A percentile compares a stretch with the other conserved stretches of the same genome.
These are phyloP conservation scores for Trichopoda pennipes DNA, from an alignment of 2,888 invertebrate species.

Conservation along the genomic window DNA sequence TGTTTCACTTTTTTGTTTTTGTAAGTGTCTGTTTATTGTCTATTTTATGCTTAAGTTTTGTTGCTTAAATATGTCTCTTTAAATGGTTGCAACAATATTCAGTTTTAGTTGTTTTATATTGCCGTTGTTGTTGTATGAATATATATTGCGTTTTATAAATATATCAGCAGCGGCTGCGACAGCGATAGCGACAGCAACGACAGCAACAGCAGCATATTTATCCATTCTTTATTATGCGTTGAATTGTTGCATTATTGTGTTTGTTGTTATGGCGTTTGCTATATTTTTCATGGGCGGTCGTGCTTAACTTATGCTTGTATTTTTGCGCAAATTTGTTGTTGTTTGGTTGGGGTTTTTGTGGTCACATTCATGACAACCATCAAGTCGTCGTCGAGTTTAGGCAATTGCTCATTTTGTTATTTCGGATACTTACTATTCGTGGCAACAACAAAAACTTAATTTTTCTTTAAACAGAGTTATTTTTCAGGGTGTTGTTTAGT, in stretches of 20 bases:
- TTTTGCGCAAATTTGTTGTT: constrained; percentile 48
- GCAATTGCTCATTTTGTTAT: constrained; percentile 64
- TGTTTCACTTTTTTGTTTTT: constrained; percentile 25
- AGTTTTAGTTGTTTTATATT: constrained; percentile 19
- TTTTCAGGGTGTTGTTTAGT: constrained; percentile 59
- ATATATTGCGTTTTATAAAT: constrained; percentile 17
- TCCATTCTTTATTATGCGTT: constrained; percentile 59
- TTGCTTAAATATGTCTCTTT: constrained; percentile 54
- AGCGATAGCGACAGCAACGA: no score
- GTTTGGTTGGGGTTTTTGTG: constrained; percentile 56
- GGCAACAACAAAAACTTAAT: constrained; percentile 23
- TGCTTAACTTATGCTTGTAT: constrained; percentile 55
- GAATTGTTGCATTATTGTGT: constrained; percentile 53
- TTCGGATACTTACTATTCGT: constrained; percentile 44
- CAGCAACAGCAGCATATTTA: constrained; percentile 50
- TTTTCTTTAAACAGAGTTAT: constrained; percentile 24
- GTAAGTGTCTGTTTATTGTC: constrained; percentile 55
- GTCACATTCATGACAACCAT: constrained; percentile 65
- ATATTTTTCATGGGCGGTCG: constrained; percentile 60
- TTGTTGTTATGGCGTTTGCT: constrained; percentile 28
- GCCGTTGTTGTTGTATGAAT: background rate
- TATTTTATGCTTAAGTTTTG: constrained; percentile 52
- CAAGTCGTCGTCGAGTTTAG: constrained; percentile 57
- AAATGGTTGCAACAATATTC: constrained; percentile 56
- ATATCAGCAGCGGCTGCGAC: background rate